These are phyloP conservation scores for Ursus arctos DNA, from an alignment of 2,113 vertebrate genomes.

Conservation along the genomic window DNA sequence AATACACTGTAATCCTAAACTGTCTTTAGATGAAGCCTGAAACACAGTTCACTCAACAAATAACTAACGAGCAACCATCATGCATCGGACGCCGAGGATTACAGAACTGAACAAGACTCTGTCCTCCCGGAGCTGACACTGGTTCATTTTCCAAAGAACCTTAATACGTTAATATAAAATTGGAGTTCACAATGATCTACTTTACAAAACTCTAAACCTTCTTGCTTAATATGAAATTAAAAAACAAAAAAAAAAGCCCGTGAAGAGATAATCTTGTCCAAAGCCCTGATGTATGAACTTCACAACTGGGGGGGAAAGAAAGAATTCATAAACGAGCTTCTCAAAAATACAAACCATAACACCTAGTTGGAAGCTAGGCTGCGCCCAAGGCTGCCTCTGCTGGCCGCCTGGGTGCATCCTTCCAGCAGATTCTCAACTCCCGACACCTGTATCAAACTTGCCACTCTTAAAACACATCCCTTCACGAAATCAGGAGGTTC, in stretches of 20 bases:
- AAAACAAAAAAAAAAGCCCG: not conserved
- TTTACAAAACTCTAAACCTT: conserved; percentile 22
- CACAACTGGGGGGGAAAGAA: not conserved
- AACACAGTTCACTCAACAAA: conserved; percentile 13
- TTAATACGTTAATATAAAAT: not conserved
- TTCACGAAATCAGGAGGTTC: not conserved
- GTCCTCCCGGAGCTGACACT: not conserved
- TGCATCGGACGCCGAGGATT: not conserved
- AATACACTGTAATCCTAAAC: not conserved
- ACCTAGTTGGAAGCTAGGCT: not conserved
- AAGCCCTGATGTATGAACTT: conserved; percentile 16
- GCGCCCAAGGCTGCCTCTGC: conserved; percentile 69
- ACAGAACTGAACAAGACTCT: not conserved
- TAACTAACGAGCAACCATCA: not conserved
- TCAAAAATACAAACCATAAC: conserved; percentile 22
- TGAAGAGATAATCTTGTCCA: not conserved
- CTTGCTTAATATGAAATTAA: not conserved
- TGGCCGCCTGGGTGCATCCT: not conserved
- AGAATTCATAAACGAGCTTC: not conserved
- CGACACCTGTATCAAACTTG: conserved; percentile 76
- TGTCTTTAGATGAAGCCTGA: not conserved
- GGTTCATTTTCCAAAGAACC: conserved; percentile 30
- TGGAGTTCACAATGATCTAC: not conserved
- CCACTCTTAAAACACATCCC: not conserved
- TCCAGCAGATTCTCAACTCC: conserved; percentile 55